Evolutionary conservation across 2,113 vertebrate genomes (phyloP).

Genomic region (Hepsetus odoe): DNA sequence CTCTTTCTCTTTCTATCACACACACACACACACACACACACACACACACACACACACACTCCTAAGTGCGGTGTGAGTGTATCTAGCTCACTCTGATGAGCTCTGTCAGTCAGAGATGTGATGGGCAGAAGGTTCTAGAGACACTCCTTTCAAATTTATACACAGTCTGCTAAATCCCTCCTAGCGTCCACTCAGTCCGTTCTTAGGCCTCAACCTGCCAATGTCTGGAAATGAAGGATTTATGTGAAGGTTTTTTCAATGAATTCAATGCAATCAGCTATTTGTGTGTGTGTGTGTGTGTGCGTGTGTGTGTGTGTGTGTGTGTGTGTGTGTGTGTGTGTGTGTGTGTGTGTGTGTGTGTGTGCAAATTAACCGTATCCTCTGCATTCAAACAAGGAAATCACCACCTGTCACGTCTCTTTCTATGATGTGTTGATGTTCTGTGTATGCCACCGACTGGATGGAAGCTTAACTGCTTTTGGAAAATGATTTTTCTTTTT

Average conservation of each 20-base stretch:
- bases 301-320: too few relatives aligned
- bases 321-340: too few relatives aligned
- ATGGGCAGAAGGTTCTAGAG: slow-evolving; percentile 30
- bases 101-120: slow-evolving; percentile 39
- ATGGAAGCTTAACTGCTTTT: not conserved
- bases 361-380: too few relatives aligned
- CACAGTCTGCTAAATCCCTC: slow-evolving; percentile 3
- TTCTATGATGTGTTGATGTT: too few relatives aligned
- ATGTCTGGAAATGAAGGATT: too few relatives aligned
- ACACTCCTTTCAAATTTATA: slow-evolving; percentile 7
- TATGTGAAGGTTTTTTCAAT: too few relatives aligned
- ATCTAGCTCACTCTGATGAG: slow-evolving; percentile 28
- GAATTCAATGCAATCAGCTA: too few relatives aligned
- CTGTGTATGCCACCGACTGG: not conserved
- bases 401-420: too few relatives aligned
- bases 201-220: not conserved
- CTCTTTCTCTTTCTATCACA: too few relatives aligned
- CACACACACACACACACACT: not conserved
- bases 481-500: not conserved
- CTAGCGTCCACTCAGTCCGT: not conserved
- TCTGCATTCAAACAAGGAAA: too few relatives aligned
- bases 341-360: too few relatives aligned
- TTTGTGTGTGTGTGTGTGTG: too few relatives aligned
- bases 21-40: slow-evolving; percentile 13
- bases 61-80: slow-evolving; percentile 11